Evolutionary conservation across 2,797 vertebrate species (phyloP), one percentile per base, ranked within the genome.

Genomic region (Alectoris magna): DNA sequence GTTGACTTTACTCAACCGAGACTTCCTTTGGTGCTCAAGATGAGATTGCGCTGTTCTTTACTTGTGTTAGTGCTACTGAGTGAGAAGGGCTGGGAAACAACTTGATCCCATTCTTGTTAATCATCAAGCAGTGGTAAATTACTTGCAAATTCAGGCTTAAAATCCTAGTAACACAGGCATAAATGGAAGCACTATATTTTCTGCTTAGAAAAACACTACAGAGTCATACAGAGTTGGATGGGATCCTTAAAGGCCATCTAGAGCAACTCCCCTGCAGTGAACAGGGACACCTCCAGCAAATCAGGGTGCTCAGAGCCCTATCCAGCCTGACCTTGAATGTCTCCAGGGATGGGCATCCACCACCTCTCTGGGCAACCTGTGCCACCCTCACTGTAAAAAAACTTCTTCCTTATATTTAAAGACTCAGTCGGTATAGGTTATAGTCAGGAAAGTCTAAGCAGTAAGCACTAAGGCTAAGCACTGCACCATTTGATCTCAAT

Each of bases 1-100:
- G 83, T 60, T 95, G 74, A 60, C 71, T 90, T 92, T 71, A 76
- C 71, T 79, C 53, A 62, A 21, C 26, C 88, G 84, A 10, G 55
- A 55, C 11, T 90, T 94, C 72, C 19, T 77, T 87, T 75, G 44
- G 38, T 2, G 0, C 46, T 46, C 63, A 49, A 60, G 77, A 59
- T 8, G 55, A 44, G 51, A 14, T n/a, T 49, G 15, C 16, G 5
- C 55, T n/a, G 19, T 9, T 78, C 63, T 71, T 64, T 26, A 14
- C 39, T 66, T 51, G 51, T 86, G 43, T 21, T 21, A 22, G 31
- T 22, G 44, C 17, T 63, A 39, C 39, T 41, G 87, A 73, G 67
- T 2, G 23, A 87, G 36, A 4, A 44, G 59, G 23, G 13, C 27
- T 39, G 39, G 83, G 48, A 27, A 69, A 64, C 7, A 81, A 41